Base-by-base conservation (phyloP, 2,113 vertebrate species). In the Clarias batrachus region DNA sequence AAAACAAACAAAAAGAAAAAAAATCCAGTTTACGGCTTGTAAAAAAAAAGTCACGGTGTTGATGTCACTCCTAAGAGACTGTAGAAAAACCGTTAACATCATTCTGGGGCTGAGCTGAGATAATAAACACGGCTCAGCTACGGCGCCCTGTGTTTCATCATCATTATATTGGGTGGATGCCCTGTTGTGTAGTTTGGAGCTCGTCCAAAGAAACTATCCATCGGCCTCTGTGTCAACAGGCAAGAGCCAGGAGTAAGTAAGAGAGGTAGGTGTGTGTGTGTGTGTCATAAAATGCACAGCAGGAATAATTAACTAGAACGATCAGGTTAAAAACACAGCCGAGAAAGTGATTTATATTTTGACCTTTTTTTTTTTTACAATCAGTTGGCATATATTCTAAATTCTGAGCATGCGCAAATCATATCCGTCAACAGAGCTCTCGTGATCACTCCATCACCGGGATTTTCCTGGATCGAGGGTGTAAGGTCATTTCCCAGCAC, bases 111-210 rank as follows among this genome's bases (percentile, higher is more conserved):
- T 3, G 52, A 4, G n/a, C 60, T 33, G 74, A 52, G 30, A 85
- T 62, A 62, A 54, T 14, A 77, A 30, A 79, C 62, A 56, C 2
- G 27, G 62, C 84, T 23, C 27, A 83, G 23, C 6, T 19, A 85
- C 82, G 11, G 17, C 37, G 27, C 13, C 30, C 59, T 63, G 57
- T 6, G 41, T 66, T 54, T 5, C 9, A 60, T 37, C 78, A 21
- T 62, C 13, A 27, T 60, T 63, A 78, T 23, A 30, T 63, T 4
- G 60, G 37, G 60, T 27, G 85, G 63, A 62, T 74, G 85, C 63
- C 54, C n/a, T 48, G 74, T 60, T 81, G 82, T 84, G 76, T 63
- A 27, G 16, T 17, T n/a, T 83, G 83, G 79, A 87, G 63, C 83
- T 56, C 1, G 4, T 63, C 86, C 56, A 65, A 79, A n/a, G 59